Evolutionary conservation across 2,113 vertebrate genomes (phyloP).

Genomic region (Cercocebus atys): DNA sequence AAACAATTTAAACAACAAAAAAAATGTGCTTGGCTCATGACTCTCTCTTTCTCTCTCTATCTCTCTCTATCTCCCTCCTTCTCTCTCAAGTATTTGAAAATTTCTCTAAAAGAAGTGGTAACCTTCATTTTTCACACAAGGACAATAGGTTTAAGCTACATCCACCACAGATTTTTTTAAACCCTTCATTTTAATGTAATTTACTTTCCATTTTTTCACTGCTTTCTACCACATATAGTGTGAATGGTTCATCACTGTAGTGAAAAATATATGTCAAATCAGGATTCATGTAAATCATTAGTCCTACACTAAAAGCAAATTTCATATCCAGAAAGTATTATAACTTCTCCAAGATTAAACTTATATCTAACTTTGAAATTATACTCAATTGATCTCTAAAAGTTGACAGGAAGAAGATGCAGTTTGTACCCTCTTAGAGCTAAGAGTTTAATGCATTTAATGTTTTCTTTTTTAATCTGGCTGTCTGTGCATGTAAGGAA

Average conservation of each 20-base stretch:
- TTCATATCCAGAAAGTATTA: constrained; percentile 31
- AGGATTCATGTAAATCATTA: constrained; percentile 53
- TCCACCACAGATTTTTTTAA: not conserved
- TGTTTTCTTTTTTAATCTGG: not conserved
- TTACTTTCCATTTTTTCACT: constrained; percentile 58
- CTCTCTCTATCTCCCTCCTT: accelerated
- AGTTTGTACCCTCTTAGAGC: not conserved
- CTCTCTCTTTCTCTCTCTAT: accelerated
- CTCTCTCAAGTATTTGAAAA: not conserved
- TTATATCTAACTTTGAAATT: constrained; percentile 55
- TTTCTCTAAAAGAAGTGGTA: not conserved
- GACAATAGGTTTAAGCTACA: constrained; percentile 41
- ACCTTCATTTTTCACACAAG: constrained; percentile 55
- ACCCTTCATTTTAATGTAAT: constrained; percentile 29
- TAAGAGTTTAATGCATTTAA: not conserved
- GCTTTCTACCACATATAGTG: constrained; percentile 43
- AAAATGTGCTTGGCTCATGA: not conserved
- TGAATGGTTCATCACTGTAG: constrained; percentile 61
- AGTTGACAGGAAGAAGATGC: not conserved
- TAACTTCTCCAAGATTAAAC: constrained; percentile 8
- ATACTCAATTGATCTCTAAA: not conserved
- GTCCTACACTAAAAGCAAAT: constrained; percentile 30
- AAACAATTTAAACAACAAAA: not conserved
- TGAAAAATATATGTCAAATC: constrained; percentile 61
- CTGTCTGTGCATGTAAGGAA: not conserved